These are phyloP conservation scores for Heterodera schachtii DNA, from an alignment of 1,140 invertebrate species.

Conservation along the genomic window DNA sequence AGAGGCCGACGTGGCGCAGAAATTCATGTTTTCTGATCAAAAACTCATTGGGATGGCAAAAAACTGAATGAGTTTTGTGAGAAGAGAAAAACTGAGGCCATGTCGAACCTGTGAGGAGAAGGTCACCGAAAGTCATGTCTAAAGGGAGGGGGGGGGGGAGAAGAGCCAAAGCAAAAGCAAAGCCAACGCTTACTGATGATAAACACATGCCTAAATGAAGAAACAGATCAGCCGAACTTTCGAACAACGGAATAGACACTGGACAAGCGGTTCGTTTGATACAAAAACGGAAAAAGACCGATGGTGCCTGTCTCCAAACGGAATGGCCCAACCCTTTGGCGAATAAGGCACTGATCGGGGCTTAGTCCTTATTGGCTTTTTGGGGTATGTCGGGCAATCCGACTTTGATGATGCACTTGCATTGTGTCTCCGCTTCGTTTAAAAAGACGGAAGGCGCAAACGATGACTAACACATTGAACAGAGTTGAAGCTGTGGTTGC, in stretches of 20 bases:
- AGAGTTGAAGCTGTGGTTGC: conserved; percentile 62
- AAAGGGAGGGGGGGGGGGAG: neutral
- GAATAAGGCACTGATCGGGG: too few species aligned
- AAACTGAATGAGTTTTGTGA: conserved; percentile 45
- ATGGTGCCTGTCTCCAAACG: too few species aligned
- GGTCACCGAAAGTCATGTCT: conserved; percentile 63
- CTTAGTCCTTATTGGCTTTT: too few species aligned
- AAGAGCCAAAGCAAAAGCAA: neutral
- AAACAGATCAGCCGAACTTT: neutral
- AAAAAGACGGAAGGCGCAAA: conserved; percentile 65
- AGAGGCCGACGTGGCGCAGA: conserved; percentile 60
- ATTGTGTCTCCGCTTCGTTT: conserved; percentile 65
- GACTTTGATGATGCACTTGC: conserved; percentile 59
- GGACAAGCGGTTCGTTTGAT: too few species aligned
- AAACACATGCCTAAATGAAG: neutral
- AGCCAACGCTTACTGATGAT: conserved; percentile 1
- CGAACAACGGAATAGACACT: too few species aligned
- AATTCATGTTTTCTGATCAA: conserved; percentile 63
- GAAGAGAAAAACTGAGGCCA: neutral
- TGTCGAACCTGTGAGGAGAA: conserved; percentile 57
- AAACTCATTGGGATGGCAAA: conserved; percentile 65
- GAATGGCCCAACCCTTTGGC: too few species aligned
- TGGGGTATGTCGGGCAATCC: neutral
- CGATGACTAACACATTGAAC: conserved; percentile 63
- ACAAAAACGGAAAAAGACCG: too few species aligned